Evolutionary conservation across 1,140 invertebrate genomes (phyloP).

Genomic region (Lamellibrachia luymesi): DNA sequence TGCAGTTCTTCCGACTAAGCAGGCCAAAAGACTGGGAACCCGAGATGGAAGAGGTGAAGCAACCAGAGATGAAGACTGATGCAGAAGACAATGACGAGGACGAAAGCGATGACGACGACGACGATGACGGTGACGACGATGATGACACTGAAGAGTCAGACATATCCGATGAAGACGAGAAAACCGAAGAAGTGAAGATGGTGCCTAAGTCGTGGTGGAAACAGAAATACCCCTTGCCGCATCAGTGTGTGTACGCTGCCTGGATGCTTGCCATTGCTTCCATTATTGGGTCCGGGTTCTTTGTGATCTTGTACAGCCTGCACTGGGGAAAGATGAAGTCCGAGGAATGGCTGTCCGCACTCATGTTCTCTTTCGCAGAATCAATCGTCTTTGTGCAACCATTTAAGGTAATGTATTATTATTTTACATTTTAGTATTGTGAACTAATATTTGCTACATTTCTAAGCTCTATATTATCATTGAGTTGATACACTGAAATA

Average conservation of each 20-base stretch:
- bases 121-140: background rate
- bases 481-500: background rate
- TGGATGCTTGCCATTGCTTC: constrained; percentile 17
- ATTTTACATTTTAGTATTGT: background rate
- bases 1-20: constrained; percentile 21
- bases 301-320: constrained; percentile 27
- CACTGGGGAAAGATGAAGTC: constrained; percentile 26
- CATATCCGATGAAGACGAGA: background rate
- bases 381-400: constrained; percentile 25
- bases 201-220: background rate
- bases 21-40: constrained; percentile 10
- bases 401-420: constrained; percentile 19
- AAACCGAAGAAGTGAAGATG: background rate
- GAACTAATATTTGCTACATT: background rate
- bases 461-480: background rate
- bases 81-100: background rate
- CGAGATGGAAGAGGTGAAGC: background rate
- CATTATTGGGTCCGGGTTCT: background rate
- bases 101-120: background rate
- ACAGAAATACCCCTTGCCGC: constrained; percentile 21
- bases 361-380: constrained; percentile 22
- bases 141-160: background rate
- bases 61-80: background rate
- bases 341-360: constrained; percentile 22
- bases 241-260: constrained; percentile 22